These are phyloP conservation scores for Isichthys henryi DNA, from an alignment of 2,113 vertebrate species.

Conservation along the genomic window DNA sequence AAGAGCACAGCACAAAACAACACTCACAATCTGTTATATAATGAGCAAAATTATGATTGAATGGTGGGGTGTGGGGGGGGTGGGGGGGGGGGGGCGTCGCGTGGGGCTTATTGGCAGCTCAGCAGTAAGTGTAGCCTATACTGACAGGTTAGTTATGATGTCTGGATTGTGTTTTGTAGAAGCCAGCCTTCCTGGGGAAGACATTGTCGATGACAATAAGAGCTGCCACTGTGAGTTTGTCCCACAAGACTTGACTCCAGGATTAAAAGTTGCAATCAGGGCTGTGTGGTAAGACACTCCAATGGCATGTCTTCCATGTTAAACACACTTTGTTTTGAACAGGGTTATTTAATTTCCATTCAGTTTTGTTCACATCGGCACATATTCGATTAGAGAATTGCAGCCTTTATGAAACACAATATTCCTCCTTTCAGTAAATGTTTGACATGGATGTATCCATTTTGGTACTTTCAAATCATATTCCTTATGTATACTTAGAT, in stretches of 20 bases:
- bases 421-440: background rate
- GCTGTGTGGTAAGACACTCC: constrained; percentile 79
- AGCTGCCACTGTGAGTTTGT: constrained; percentile 94
- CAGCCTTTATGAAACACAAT: background rate
- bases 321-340: background rate
- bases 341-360: background rate
- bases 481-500: background rate
- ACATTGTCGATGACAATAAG: constrained; percentile 86
- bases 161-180: constrained; percentile 59
- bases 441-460: background rate
- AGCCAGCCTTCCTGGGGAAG: constrained; percentile 86
- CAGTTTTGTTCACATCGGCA: background rate
- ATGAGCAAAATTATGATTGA: no score
- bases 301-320: background rate
- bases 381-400: background rate
- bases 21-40: no score
- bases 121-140: background rate
- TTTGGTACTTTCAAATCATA: background rate
- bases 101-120: background rate
- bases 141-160: constrained; percentile 29
- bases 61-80: no score
- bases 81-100: background rate
- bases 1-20: no score
- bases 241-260: constrained; percentile 84
- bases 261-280: constrained; percentile 91